Base-by-base conservation (phyloP, 2,113 vertebrate genomes). In the Chiloscyllium plagiosum region DNA sequence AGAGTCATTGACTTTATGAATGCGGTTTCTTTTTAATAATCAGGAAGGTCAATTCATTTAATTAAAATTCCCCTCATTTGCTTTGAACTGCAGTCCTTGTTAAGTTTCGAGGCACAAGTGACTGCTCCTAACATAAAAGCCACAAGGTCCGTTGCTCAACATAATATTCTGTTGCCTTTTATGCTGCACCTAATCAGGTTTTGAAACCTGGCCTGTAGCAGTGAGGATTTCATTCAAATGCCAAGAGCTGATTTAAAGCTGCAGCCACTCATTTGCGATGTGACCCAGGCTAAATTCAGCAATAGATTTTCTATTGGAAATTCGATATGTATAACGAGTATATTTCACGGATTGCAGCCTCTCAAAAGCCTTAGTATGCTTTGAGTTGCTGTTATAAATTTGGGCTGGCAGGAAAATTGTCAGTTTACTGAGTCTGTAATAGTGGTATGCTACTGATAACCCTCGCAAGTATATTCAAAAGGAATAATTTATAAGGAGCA, bases 61-160 rank as follows among this genome's bases (percentile, higher is more conserved):
- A 95, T 95, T 95, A 95, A 95, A 95, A 95, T 95, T 95, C 68
- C 26, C 42, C 93, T 95, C 68, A 29, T 94, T 76, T 72, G 68
- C 94, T 52, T 95, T 72, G 47, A 52, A 95, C 69, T 61, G 47
- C 42, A 76, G 50, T 50, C 94, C 42, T 50, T 47, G 26, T 95
- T 95, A 95, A 76, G 13, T 52, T 76, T 15, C 33, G 94, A 72
- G 1, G 2, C 94, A 95, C 17, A 47, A 24, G 20, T 22, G 87
- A 8, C 92, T 94, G 92, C 47, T 70, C 37, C 92, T 7, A 95
- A 50, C 69, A 33, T 72, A 47, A 95, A 72, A 76, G 94, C 68
- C 68, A 50, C 47, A 50, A 95, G 69, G 94, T 52, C 37, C 24
- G 29, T 17, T 19, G 24, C 94, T 95, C 66, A 37, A 61, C 61